Conservation (phyloP, 2,888 invertebrate genomes). For the Lepidochitona cinerea region DNA sequence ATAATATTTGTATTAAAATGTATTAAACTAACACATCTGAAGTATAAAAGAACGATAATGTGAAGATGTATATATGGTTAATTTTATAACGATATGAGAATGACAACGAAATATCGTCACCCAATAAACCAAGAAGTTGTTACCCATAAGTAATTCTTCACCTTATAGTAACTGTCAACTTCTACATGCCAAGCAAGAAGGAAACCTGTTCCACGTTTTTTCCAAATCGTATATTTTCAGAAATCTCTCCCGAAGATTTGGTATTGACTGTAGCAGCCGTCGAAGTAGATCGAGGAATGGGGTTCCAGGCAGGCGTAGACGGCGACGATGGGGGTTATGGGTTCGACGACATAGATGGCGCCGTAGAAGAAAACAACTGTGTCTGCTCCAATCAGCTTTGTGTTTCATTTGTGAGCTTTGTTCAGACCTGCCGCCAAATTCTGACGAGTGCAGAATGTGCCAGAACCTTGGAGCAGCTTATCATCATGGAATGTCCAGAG, state of each 20-base stretch:
- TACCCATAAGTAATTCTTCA: no score
- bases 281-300: background rate
- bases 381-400: background rate
- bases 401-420: background rate
- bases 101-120: no score
- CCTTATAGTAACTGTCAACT: no score
- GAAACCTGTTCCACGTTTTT: no score
- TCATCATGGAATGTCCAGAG: background rate
- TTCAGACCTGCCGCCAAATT: background rate
- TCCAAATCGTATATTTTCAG: no score
- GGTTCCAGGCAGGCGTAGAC: background rate
- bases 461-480: background rate
- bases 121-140: no score
- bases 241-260: background rate
- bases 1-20: no score
- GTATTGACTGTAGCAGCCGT: background rate
- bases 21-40: no score
- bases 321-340: background rate
- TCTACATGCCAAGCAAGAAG: no score
- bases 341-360: background rate
- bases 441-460: background rate
- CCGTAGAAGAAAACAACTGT: background rate
- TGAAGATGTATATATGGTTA: no score
- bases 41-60: no score
- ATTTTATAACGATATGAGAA: no score